phyloP scores from a whole-genome alignment of 1,140 invertebrate species.

The Musca domestica region DNA sequence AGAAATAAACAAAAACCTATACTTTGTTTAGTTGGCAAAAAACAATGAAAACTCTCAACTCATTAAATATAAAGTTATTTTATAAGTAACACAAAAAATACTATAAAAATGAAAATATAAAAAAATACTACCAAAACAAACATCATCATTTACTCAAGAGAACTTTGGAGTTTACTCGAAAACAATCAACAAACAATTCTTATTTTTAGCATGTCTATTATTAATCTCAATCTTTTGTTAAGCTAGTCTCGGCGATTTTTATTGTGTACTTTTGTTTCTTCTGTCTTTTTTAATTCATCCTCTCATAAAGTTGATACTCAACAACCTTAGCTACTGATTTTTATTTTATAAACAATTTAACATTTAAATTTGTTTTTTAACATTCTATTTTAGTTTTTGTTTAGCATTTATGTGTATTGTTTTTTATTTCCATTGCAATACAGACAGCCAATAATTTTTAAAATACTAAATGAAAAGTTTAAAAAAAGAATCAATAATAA shows the following conservation, averaged over 20 bases:
- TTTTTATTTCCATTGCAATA: too few species aligned
- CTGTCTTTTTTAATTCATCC: too few species aligned
- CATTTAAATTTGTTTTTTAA: background rate
- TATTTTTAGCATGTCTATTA: too few species aligned
- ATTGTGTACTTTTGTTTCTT: too few species aligned
- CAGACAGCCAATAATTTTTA: too few species aligned
- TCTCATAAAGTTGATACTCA: too few species aligned
- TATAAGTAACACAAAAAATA: slow-evolving; percentile 9
- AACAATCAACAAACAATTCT: too few species aligned
- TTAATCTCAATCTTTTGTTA: too few species aligned
- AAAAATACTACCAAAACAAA: background rate
- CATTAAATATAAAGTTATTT: slow-evolving; percentile 18
- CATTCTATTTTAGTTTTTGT: slow-evolving; percentile 2
- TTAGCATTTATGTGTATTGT: background rate
- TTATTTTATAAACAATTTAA: background rate
- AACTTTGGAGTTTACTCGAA: too few species aligned
- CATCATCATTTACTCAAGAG: too few species aligned
- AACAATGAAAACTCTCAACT: slow-evolving; percentile 9
- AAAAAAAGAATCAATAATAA: background rate
- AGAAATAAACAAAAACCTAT: background rate
- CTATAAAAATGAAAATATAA: background rate
- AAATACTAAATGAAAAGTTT: background rate
- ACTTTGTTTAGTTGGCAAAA: slow-evolving; percentile 2
- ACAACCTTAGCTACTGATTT: background rate
- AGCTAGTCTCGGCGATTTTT: too few species aligned